phyloP scores from a whole-genome alignment of 2,888 invertebrate genomes.

The Agrotis exclamationis region DNA sequence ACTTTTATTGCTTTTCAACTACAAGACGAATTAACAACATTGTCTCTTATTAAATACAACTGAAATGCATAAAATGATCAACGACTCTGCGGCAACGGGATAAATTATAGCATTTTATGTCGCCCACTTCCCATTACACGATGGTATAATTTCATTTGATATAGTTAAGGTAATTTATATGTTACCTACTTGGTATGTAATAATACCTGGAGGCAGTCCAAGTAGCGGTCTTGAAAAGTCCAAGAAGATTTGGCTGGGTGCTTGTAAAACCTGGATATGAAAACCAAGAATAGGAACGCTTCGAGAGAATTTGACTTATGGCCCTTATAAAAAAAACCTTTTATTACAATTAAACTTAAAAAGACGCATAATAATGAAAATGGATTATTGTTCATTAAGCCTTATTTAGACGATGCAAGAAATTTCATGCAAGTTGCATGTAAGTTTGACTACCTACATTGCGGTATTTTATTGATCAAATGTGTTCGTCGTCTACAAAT shows the following conservation, averaged over 20 bases:
- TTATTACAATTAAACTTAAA: too few relatives aligned
- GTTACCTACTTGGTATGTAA: conserved; percentile 52
- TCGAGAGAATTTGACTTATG: neutral
- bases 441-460: too few relatives aligned
- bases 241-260: conserved; percentile 36
- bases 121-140: conserved; percentile 44
- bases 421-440: too few relatives aligned
- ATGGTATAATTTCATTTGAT: conserved; percentile 59
- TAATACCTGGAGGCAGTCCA: conserved; percentile 53
- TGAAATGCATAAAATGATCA: conserved; percentile 51
- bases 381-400: too few relatives aligned
- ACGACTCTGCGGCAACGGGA: conserved; percentile 24
- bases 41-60: conserved; percentile 27
- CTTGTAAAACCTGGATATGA: conserved; percentile 25
- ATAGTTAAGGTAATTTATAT: conserved; percentile 54
- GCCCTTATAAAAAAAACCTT: neutral
- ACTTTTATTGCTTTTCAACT: conserved; percentile 27
- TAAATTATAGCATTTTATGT: conserved; percentile 57
- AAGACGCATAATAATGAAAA: too few relatives aligned
- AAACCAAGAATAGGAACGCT: conserved; percentile 17
- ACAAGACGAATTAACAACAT: conserved; percentile 37
- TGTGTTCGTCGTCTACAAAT: too few relatives aligned
- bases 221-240: conserved; percentile 25
- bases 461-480: too few relatives aligned
- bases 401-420: too few relatives aligned